These are phyloP conservation scores for Caenorhabditis uteleia DNA, from an alignment of 2,888 invertebrate species.

Conservation along the genomic window DNA sequence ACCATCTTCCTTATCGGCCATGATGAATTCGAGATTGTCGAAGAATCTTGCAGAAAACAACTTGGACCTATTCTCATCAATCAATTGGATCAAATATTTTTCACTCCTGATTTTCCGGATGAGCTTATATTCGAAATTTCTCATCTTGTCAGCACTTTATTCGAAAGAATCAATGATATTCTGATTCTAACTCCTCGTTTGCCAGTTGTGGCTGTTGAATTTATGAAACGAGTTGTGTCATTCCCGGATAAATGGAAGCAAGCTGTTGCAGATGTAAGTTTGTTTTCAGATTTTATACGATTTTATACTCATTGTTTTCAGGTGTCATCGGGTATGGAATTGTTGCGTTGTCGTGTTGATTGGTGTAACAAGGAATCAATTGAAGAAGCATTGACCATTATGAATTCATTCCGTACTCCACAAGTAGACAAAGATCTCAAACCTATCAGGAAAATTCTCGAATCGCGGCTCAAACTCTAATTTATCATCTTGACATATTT, in stretches of 20 bases:
- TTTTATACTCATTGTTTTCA: slow-evolving; percentile 2
- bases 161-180: slow-evolving; percentile 10
- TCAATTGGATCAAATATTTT: not conserved
- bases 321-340: slow-evolving; percentile 8
- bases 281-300: not conserved
- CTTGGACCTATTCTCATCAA: slow-evolving; percentile 4
- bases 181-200: slow-evolving; percentile 10
- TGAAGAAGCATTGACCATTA: slow-evolving; percentile 3
- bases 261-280: not conserved
- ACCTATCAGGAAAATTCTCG: too few species aligned
- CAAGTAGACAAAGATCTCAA: slow-evolving; percentile 3
- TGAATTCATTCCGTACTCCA: too few species aligned
- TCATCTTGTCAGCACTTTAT: slow-evolving; percentile 4
- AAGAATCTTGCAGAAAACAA: slow-evolving; percentile 5
- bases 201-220: slow-evolving; percentile 11
- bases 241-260: not conserved
- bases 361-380: slow-evolving; percentile 20
- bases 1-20: slow-evolving; percentile 6
- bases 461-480: slow-evolving; percentile 9
- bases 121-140: slow-evolving; percentile 4
- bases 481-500: too few species aligned
- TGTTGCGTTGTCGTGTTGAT: slow-evolving; percentile 26
- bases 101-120: not conserved
- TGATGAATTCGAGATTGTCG: slow-evolving; percentile 14
- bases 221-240: slow-evolving; percentile 7